Conservation (phyloP, 2,113 vertebrate species). For the Ceratotherium simum region DNA sequence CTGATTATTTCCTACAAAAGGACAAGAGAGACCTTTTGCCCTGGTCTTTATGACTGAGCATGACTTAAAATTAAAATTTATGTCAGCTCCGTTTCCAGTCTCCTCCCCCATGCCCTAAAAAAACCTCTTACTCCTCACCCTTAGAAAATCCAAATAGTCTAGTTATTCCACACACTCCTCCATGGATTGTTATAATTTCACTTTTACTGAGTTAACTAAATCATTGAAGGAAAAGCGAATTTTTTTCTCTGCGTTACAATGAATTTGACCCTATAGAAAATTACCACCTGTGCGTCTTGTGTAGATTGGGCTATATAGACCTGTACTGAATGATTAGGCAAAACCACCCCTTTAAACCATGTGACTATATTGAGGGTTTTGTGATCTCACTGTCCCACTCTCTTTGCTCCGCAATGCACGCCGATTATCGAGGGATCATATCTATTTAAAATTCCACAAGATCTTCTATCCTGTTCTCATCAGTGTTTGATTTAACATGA, state of each 20-base stretch:
- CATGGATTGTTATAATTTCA: neutral
- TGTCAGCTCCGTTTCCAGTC: neutral
- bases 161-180: neutral
- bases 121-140: neutral
- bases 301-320: neutral
- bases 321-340: neutral
- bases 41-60: neutral
- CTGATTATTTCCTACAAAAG: neutral
- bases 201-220: neutral
- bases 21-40: neutral
- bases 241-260: neutral
- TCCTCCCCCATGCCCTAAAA: neutral
- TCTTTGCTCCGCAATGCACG: neutral
- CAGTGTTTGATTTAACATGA: neutral
- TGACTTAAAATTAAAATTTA: conserved; percentile 63
- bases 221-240: neutral
- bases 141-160: neutral
- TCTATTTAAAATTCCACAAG: neutral
- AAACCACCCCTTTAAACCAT: neutral
- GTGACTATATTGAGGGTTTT: neutral
- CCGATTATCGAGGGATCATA: neutral
- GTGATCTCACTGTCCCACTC: neutral
- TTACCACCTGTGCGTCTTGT: neutral
- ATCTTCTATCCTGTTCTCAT: conserved; percentile 17
- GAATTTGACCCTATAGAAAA: conserved; percentile 10